phyloP scores from a whole-genome alignment of 2,888 invertebrate genomes.

The Notocelia uddmanniana region DNA sequence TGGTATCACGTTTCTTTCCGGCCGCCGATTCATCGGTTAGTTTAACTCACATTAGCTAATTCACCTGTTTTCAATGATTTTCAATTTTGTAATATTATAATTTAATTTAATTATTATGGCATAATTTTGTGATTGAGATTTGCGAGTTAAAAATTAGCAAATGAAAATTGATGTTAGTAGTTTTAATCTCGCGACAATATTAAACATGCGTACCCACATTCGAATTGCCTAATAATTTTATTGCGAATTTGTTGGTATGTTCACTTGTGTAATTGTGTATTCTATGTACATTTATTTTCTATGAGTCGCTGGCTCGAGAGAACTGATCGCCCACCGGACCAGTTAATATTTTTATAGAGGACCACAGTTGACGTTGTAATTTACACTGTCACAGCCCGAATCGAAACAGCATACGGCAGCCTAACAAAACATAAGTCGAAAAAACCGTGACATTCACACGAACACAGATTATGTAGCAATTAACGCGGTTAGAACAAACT shows the following conservation, averaged over 20 bases:
- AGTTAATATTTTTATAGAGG: background rate
- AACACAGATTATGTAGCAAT: constrained; percentile 74
- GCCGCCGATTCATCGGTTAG: constrained; percentile 23
- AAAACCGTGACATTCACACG: constrained; percentile 64
- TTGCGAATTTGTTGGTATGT: too few relatives aligned
- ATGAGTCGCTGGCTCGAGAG: background rate
- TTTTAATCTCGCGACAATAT: background rate
- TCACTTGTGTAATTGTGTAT: too few relatives aligned
- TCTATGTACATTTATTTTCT: background rate
- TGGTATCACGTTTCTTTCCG: constrained; percentile 44
- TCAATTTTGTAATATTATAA: background rate
- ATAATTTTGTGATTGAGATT: too few relatives aligned
- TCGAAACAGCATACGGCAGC: constrained; percentile 53
- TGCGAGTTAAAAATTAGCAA: too few relatives aligned
- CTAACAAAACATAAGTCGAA: constrained; percentile 51
- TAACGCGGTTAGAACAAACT: constrained; percentile 72
- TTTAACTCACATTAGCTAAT: constrained; percentile 34
- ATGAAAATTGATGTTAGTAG: background rate
- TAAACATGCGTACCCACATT: background rate
- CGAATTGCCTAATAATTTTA: too few relatives aligned
- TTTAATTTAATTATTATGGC: background rate
- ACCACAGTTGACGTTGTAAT: constrained; percentile 2
- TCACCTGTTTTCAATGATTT: constrained; percentile 27
- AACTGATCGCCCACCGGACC: background rate
- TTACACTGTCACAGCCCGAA: constrained; percentile 48